These are phyloP conservation scores for Ophioninae sp. DNA, from an alignment of 2,888 invertebrate genomes.

Conservation along the genomic window DNA sequence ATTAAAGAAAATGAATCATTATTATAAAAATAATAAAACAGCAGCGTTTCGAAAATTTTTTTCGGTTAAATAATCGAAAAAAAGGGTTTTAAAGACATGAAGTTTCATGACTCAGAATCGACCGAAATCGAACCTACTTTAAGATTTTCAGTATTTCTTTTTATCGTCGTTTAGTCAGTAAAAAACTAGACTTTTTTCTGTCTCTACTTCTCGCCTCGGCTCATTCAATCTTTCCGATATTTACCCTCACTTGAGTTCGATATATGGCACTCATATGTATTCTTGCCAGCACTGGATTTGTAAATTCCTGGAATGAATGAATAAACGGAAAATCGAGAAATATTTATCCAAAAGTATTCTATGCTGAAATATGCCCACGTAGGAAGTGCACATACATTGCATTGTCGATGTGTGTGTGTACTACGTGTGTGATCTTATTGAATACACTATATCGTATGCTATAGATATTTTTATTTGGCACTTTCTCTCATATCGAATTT, in stretches of 20 bases:
- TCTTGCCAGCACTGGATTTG: conserved; percentile 11
- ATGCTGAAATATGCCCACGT: not conserved
- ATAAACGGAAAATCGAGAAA: conserved; percentile 37
- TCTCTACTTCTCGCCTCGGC: not conserved
- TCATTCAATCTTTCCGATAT: not conserved
- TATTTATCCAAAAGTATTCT: conserved; percentile 28
- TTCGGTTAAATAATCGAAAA: no score
- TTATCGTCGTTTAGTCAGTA: no score
- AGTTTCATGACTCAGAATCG: no score
- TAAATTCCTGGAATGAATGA: conserved; percentile 25
- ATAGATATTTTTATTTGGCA: conserved; percentile 5
- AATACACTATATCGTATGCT: not conserved
- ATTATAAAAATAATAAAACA: no score
- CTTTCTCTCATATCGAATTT: conserved; percentile 23
- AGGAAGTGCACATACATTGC: not conserved
- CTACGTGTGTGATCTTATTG: not conserved
- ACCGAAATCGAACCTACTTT: no score
- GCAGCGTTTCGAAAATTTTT: no score
- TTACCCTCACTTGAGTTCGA: not conserved
- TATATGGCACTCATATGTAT: conserved; percentile 15
- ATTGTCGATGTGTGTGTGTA: not conserved
- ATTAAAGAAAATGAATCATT: no score
- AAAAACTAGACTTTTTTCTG: not conserved
- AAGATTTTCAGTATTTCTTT: no score
- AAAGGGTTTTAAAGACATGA: no score